phyloP scores from a whole-genome alignment of 2,888 invertebrate species.

The Bimastos eiseni region DNA sequence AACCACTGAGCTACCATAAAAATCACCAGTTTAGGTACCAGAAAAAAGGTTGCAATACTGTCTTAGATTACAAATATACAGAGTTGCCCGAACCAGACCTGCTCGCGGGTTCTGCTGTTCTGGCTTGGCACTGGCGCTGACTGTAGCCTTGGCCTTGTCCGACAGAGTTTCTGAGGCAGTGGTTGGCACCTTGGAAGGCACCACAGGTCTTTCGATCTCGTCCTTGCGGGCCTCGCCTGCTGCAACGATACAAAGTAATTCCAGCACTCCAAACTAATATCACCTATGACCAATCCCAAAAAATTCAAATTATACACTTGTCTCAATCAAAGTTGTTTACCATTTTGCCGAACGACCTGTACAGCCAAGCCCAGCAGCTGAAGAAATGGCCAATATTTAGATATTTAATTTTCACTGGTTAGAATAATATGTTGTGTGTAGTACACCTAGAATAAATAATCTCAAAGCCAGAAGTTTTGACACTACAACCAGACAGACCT shows the following conservation, averaged over 20 bases:
- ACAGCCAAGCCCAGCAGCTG: not conserved
- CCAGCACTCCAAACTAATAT: too few species aligned
- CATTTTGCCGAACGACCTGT: not conserved
- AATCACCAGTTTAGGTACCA: not conserved
- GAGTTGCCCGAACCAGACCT: not conserved
- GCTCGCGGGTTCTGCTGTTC: conserved; percentile 20
- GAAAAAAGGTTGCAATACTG: not conserved
- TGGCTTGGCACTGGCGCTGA: not conserved
- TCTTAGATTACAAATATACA: not conserved
- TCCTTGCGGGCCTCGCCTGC: not conserved
- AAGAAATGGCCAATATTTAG: not conserved
- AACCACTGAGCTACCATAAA: not conserved
- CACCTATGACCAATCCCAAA: too few species aligned
- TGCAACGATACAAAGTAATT: not conserved
- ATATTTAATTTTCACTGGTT: not conserved
- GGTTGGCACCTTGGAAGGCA: not conserved
- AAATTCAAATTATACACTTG: not conserved
- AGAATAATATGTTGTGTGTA: too few species aligned
- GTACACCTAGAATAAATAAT: not conserved
- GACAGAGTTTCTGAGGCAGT: not conserved
- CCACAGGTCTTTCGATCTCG: not conserved
- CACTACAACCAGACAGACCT: not conserved
- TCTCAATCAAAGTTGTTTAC: not conserved
- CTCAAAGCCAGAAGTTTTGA: not conserved
- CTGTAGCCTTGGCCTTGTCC: not conserved